These are phyloP conservation scores for Drosophila atripex DNA, from an alignment of 2,888 invertebrate species.

Conservation along the genomic window DNA sequence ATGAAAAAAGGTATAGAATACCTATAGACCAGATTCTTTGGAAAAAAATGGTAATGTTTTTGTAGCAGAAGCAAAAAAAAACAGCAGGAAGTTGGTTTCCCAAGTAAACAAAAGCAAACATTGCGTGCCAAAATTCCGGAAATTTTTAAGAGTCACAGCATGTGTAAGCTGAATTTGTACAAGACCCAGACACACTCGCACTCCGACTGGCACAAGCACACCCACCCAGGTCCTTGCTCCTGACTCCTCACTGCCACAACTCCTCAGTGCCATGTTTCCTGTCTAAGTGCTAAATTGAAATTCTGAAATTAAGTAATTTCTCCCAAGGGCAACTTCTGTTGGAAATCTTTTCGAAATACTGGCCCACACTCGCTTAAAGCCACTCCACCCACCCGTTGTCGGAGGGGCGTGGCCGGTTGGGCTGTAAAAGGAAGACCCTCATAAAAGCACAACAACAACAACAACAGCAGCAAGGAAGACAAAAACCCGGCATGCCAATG, in stretches of 20 bases:
- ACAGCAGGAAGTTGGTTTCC: conserved; percentile 36
- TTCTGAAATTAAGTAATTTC: conserved; percentile 79
- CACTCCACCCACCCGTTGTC: background rate
- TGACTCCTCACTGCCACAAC: conserved; percentile 7
- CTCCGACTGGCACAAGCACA: conserved; percentile 4
- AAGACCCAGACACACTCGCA: conserved; percentile 38
- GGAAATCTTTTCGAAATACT: conserved; percentile 25
- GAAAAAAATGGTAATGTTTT: background rate
- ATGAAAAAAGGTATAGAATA: conserved; percentile 28
- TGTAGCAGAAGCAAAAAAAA: background rate
- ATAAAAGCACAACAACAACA: conserved; percentile 62
- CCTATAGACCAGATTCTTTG: conserved; percentile 19
- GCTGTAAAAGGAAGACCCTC: conserved; percentile 62
- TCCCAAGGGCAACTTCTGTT: conserved; percentile 61
- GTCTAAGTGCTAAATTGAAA: conserved; percentile 79
- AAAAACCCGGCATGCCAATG: conserved; percentile 53
- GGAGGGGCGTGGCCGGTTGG: conserved; percentile 44
- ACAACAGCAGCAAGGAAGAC: conserved; percentile 37
- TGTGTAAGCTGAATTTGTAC: conserved; percentile 73
- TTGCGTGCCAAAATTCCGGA: conserved; percentile 80
- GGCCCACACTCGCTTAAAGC: background rate
- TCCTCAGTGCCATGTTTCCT: conserved; percentile 42
- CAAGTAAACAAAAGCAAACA: conserved; percentile 75
- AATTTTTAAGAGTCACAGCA: conserved; percentile 78
- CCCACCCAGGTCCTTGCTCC: conserved; percentile 9